Evolutionary conservation across 2,113 vertebrate genomes (phyloP).

Genomic region (Albula glossodonta): DNA sequence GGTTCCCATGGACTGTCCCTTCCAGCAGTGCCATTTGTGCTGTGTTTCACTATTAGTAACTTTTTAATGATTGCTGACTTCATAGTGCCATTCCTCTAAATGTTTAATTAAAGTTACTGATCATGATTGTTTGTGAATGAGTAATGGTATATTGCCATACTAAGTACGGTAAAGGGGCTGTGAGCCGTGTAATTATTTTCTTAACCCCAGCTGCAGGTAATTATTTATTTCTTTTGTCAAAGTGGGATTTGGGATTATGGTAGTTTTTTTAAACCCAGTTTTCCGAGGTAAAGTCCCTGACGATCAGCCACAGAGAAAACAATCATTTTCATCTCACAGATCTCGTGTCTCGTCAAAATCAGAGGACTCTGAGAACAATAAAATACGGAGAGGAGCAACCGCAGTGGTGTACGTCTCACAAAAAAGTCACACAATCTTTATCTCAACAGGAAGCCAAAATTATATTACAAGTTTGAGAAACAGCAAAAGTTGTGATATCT

Average conservation of each 20-base stretch:
- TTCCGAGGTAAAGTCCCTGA: too few relatives aligned
- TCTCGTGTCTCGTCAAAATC: not conserved
- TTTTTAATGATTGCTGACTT: conserved; percentile 9
- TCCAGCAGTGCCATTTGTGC: not conserved
- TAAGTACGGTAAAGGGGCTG: conserved; percentile 13
- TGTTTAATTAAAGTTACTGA: conserved; percentile 32
- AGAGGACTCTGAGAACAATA: not conserved
- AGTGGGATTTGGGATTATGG: not conserved
- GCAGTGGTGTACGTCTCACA: not conserved
- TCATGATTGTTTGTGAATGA: conserved; percentile 18
- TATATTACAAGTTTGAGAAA: not conserved
- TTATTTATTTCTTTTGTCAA: not conserved
- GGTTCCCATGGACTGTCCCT: too few relatives aligned
- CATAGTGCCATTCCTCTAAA: conserved; percentile 6
- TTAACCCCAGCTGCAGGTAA: not conserved
- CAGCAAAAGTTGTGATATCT: not conserved
- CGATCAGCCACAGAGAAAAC: not conserved
- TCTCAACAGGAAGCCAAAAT: not conserved
- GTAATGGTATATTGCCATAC: conserved; percentile 11
- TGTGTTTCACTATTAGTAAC: conserved; percentile 9
- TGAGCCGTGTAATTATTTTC: conserved; percentile 17
- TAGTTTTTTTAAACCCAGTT: conserved; percentile 14
- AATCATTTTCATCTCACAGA: not conserved
- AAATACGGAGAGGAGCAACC: not conserved
- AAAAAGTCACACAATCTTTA: not conserved